Conservation (phyloP, 2,797 vertebrate species). For the Picus viridis region DNA sequence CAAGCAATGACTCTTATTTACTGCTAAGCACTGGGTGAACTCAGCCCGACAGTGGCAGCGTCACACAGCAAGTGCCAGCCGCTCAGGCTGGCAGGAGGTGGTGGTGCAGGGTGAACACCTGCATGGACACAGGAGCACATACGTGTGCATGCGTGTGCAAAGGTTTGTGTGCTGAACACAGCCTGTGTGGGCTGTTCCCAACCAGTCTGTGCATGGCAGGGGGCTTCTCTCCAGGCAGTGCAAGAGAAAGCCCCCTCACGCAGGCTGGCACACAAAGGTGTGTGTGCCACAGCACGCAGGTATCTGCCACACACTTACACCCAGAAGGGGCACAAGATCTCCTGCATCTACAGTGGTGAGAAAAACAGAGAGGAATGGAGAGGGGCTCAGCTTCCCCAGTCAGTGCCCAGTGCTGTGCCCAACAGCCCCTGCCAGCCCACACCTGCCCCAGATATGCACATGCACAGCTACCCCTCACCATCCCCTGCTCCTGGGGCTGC, state of each 20-base stretch:
- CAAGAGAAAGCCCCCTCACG: not conserved
- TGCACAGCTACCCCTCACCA: fast-evolving
- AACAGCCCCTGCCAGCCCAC: not conserved
- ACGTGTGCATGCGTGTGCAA: fast-evolving
- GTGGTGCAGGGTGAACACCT: not conserved
- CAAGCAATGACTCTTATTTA: fast-evolving
- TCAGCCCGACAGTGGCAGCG: not conserved
- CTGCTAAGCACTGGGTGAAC: not conserved
- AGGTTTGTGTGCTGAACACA: fast-evolving
- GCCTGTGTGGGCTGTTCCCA: not conserved
- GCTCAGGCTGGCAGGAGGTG: not conserved
- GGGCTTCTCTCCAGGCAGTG: not conserved
- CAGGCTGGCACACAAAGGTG: not conserved
- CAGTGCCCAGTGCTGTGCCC: fast-evolving
- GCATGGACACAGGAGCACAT: not conserved
- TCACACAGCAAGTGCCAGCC: fast-evolving
- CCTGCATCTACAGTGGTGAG: not conserved
- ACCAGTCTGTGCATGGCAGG: not conserved
- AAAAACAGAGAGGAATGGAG: fast-evolving
- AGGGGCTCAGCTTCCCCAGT: not conserved
- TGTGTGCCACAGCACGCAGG: not conserved
- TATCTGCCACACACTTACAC: fast-evolving
- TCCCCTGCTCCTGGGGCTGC: not conserved
- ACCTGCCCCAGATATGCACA: not conserved
- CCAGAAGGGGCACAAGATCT: not conserved